Base-by-base conservation (phyloP, 2,113 vertebrate genomes). In the Empidonax alnorum region DNA sequence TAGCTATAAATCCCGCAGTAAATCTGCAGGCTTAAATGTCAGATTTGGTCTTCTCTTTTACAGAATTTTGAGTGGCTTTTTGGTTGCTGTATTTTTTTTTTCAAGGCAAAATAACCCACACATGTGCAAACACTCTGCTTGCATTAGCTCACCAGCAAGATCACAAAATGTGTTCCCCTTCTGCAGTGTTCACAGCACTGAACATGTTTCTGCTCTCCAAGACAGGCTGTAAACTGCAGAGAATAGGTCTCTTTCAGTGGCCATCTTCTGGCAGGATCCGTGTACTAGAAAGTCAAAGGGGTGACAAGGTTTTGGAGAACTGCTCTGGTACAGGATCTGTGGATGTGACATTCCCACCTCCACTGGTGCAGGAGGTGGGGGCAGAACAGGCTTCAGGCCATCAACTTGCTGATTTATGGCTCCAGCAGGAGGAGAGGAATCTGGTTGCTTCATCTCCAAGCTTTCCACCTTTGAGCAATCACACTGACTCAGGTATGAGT, bases 371-470 rank as follows among this genome's bases (percentile, higher is more conserved):
- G 72, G 28, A 82, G 24, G 19, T 61, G 33, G 30, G 46, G 22
- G 17, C 52, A 90, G 67, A 81, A 79, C 24, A 68, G 56, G 75
- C 52, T 71, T n/a, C 30, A 42, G 39, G 58, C 65, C 73, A 91
- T 56, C 30, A 84, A 68, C 19, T 4, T 10, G 50, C 52, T 89
- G 77, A 84, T 75, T 96, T 83, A 77, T 59, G 55, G 44, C 37
- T 97, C 50, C 62, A 80, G 66, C 47, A 90, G 62, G 30, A 77
- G 50, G 16, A 93, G 8, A 85, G 35, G 52, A 94, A 85, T 93
- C 75, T 80, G 37, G 10, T 94, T 82, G 28, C 50, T 93, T 59
- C 61, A 58, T 52, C 67, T 75, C 66, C 37, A 79, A 79, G 20
- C 30, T 89, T 76, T 47, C 50, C 42, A 93, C 44, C 83, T 77